phyloP scores from a whole-genome alignment of 2,113 vertebrate genomes.

The Corynorhinus townsendii region DNA sequence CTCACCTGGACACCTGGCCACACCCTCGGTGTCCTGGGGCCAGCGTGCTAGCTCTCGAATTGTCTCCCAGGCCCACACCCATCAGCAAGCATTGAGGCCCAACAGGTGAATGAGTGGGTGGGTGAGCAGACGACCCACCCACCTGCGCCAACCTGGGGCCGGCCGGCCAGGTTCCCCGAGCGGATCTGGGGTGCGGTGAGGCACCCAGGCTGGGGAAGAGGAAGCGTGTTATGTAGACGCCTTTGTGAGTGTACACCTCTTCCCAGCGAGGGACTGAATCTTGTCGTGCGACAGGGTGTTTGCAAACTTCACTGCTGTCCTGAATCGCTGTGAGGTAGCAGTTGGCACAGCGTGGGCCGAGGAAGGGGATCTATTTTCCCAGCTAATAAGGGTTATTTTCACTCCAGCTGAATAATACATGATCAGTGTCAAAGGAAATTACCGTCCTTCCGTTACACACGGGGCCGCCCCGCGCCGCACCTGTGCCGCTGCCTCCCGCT shows the following conservation, averaged over 20 bases:
- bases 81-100: neutral
- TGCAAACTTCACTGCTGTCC: slow-evolving; percentile 29
- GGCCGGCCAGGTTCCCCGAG: fast-evolving
- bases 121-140: fast-evolving
- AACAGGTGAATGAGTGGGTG: fast-evolving
- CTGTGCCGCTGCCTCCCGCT: slow-evolving; percentile 43
- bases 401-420: slow-evolving; percentile 77
- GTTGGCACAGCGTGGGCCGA: slow-evolving; percentile 59
- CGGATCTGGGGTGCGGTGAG: neutral
- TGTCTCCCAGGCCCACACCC: neutral
- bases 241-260: neutral
- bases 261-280: neutral
- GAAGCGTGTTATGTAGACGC: fast-evolving
- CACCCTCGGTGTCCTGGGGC: neutral
- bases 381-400: slow-evolving; percentile 80
- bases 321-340: neutral
- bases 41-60: neutral
- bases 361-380: slow-evolving; percentile 74
- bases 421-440: slow-evolving; percentile 76
- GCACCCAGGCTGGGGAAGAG: fast-evolving
- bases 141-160: fast-evolving
- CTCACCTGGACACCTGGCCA: fast-evolving
- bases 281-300: neutral
- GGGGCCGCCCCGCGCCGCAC: slow-evolving; percentile 46
- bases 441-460: slow-evolving; percentile 69